Base-by-base conservation (phyloP, 2,888 invertebrate species). In the Hydraecia micacea region DNA sequence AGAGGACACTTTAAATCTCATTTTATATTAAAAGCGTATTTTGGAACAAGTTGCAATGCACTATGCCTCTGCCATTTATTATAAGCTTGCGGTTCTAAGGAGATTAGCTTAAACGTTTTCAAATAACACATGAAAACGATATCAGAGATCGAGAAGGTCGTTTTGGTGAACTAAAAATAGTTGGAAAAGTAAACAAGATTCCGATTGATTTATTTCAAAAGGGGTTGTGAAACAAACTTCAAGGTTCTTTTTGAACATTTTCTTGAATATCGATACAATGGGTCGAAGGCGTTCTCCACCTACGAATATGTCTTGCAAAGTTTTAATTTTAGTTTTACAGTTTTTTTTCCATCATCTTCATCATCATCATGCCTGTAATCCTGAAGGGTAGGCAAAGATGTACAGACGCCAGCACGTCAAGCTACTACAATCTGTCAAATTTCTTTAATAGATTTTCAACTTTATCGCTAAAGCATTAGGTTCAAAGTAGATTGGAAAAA, bases 121-220 rank as follows among this genome's bases (percentile, higher is more conserved):
- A 39, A 78, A 75, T 68, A 63, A 74, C 42, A 21, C 13, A 65
- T 68, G 68, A 71, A 71, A 77, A 32, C 2, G 4, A 5, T n/a
- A 65, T 68, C n/a, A 69, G n/a, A 52, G 49, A n/a, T n/a, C n/a
- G n/a, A n/a, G n/a, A n/a, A 32, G 46, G 32, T 32, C 49, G 4
- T 32, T 55, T 21, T 6, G 15, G 1, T 36, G 11, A 68, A 36
- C 36, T 46, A 42, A 66, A 71, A 60, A 79, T 72, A 71, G n/a
- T 7, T 25, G 0, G 21, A 32, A 2, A 36, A 0, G n/a, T 65
- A 69, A 55, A 28, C 39, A 21, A 15, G 9, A 2, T 25, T 39
- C 1, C 7, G 9, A 39, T 66, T 71, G 5, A 15, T 25, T 73
- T 28, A 73, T 52, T 79, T 49, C 7, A 49, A 79, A 58, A 58